phyloP scores from a whole-genome alignment of 1,140 invertebrate species.

The Piezodorus guildinii region DNA sequence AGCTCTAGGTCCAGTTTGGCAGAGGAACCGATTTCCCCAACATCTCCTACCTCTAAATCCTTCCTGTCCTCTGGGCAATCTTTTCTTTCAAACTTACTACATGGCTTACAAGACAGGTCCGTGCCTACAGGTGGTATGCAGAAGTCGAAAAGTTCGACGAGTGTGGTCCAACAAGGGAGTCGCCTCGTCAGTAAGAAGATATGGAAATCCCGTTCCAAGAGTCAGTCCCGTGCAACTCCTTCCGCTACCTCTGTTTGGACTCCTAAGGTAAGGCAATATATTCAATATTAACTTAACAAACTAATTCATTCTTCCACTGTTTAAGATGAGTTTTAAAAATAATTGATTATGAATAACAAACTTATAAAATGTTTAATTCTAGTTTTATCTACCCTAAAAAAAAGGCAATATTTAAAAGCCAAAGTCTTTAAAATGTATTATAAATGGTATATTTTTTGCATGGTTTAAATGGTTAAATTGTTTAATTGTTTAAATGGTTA shows the following conservation, averaged over 20 bases:
- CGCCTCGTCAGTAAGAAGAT: constrained; percentile 67
- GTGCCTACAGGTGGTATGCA: constrained; percentile 47
- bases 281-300: too few species aligned
- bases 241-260: constrained; percentile 49
- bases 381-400: too few species aligned
- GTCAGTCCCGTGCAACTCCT: constrained; percentile 49
- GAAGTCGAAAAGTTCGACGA: constrained; percentile 75
- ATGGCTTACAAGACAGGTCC: constrained; percentile 35
- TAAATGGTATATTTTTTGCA: too few species aligned
- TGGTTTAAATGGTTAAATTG: too few species aligned
- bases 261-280: constrained; percentile 37
- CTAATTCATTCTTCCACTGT: too few species aligned
- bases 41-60: constrained; percentile 34
- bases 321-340: too few species aligned
- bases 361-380: too few species aligned
- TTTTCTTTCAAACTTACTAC: constrained; percentile 52
- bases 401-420: too few species aligned
- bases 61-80: constrained; percentile 41
- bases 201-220: constrained; percentile 67
- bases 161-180: constrained; percentile 62
- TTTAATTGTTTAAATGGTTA: too few species aligned
- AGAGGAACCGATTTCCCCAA: constrained; percentile 38
- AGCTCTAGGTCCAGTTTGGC: constrained; percentile 35
- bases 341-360: too few species aligned
- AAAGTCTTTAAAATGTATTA: too few species aligned